These are phyloP conservation scores for Macrotrachela quadricornifera DNA, from an alignment of 1,140 invertebrate genomes.

Conservation along the genomic window DNA sequence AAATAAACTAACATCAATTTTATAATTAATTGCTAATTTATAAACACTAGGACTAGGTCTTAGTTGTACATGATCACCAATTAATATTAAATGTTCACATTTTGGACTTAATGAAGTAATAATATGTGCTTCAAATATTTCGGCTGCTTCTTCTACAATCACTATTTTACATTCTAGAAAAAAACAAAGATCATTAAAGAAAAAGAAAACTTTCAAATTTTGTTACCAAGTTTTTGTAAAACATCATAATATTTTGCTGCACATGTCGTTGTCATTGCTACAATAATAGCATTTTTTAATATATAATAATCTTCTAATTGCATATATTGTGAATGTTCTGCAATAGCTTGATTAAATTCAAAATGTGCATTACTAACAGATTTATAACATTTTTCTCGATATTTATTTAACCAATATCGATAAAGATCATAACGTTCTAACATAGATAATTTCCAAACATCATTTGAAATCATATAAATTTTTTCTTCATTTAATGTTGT, in stretches of 20 bases:
- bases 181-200: neutral
- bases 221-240: constrained; percentile 7
- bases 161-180: constrained; percentile 12
- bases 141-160: constrained; percentile 26
- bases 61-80: constrained; percentile 45
- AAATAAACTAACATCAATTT: constrained; percentile 28
- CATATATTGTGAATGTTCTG: constrained; percentile 8
- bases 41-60: constrained; percentile 29
- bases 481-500: too few species aligned
- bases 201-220: neutral
- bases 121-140: constrained; percentile 25
- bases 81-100: constrained; percentile 57
- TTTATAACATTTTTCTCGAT: neutral
- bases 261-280: constrained; percentile 25
- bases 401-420: constrained; percentile 10
- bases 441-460: constrained; percentile 10
- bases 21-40: constrained; percentile 21
- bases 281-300: constrained; percentile 15
- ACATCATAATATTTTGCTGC: constrained; percentile 11
- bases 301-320: constrained; percentile 9
- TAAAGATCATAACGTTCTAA: constrained; percentile 14
- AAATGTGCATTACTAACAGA: neutral
- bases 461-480: too few species aligned
- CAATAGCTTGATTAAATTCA: neutral
- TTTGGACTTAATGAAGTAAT: constrained; percentile 35